phyloP scores from a whole-genome alignment of 2,888 invertebrate species.

The Drosophila merina region DNA sequence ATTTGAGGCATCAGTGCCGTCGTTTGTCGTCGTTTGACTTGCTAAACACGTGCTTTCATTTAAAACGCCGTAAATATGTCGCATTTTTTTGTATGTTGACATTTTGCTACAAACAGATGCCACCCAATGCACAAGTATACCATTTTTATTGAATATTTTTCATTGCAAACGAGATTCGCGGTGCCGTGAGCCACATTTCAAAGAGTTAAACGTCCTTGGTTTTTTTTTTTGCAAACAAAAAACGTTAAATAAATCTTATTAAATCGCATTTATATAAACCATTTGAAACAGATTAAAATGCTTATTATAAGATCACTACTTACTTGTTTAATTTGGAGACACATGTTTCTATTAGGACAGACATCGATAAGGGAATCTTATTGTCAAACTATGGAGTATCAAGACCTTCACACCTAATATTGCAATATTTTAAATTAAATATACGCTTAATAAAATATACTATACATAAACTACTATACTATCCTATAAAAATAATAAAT shows the following conservation, averaged over 20 bases:
- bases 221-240: background rate
- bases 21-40: slow-evolving; percentile 34
- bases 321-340: background rate
- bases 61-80: slow-evolving; percentile 67
- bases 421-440: too few species aligned
- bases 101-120: slow-evolving; percentile 37
- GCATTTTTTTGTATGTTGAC: slow-evolving; percentile 33
- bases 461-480: too few species aligned
- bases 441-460: too few species aligned
- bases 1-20: slow-evolving; percentile 36
- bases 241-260: background rate
- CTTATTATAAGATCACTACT: background rate
- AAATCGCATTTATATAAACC: background rate
- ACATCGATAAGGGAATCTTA: too few species aligned
- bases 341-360: too few species aligned
- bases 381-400: too few species aligned
- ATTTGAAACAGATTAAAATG: background rate
- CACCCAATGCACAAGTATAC: slow-evolving; percentile 25
- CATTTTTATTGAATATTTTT: slow-evolving; percentile 47
- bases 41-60: slow-evolving; percentile 66
- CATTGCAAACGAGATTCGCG: slow-evolving; percentile 18
- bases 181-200: slow-evolving; percentile 27
- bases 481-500: too few species aligned
- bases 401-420: too few species aligned
- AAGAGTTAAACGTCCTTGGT: slow-evolving; percentile 4